phyloP scores from a whole-genome alignment of 2,113 vertebrate species.

The Pipa parva region DNA sequence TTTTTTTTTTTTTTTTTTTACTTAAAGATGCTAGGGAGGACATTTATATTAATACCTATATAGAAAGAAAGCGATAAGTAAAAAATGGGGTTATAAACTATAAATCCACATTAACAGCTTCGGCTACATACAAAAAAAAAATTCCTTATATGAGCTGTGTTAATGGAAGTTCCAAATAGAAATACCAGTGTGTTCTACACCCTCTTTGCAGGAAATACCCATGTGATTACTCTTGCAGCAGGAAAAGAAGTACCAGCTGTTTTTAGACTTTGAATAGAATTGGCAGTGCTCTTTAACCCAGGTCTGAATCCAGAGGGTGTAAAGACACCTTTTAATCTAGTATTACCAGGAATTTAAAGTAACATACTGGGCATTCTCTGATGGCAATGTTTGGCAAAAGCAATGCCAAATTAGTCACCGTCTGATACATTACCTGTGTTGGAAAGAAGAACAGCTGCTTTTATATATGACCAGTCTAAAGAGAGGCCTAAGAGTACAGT shows the following conservation, averaged over 20 bases:
- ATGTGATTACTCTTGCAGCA: not conserved
- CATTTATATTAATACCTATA: not conserved
- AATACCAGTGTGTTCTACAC: not conserved
- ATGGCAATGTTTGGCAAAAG: slow-evolving; percentile 22
- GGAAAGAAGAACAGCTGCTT: slow-evolving; percentile 30
- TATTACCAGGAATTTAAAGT: slow-evolving; percentile 34
- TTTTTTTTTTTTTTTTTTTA: too few species aligned
- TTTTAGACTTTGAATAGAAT: not conserved
- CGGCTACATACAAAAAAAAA: too few species aligned
- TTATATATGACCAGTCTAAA: not conserved
- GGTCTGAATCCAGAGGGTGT: slow-evolving; percentile 15
- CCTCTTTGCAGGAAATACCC: not conserved
- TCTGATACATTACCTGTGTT: slow-evolving; percentile 26
- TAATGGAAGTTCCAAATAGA: too few species aligned
- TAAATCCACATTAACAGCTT: not conserved
- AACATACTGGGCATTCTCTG: slow-evolving; percentile 27
- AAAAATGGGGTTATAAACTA: not conserved
- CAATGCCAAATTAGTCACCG: slow-evolving; percentile 16
- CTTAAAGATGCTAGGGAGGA: not conserved
- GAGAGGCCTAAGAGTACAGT: not conserved
- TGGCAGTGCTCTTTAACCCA: slow-evolving; percentile 5
- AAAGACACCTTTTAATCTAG: slow-evolving; percentile 19
- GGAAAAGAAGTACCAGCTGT: not conserved
- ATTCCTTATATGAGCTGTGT: too few species aligned
- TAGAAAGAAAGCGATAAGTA: too few species aligned